Base-by-base conservation (phyloP, 1,140 invertebrate genomes). In the Armadillidium nasatum region DNA sequence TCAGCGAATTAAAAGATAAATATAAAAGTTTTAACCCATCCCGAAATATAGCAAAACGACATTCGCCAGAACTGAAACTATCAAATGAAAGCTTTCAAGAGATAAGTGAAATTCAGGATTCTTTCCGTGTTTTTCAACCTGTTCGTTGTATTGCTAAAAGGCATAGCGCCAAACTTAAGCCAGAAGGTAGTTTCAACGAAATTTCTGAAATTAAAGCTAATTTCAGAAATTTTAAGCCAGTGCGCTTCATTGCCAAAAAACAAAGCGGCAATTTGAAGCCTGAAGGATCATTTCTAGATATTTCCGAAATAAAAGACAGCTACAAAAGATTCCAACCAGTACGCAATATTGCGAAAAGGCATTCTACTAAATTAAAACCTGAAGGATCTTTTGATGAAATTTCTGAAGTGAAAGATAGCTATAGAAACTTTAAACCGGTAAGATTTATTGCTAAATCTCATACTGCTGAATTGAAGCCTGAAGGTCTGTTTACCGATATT, bases 11-110 rank as follows among this genome's bases (percentile, higher is more conserved):
- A 22, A 45, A 46, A 13, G 72, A 54, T 13, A 73, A 54, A 0
- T 73, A 15, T 46, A 73, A 46, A 44, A 13, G 0, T 2, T 54
- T 54, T 73, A 54, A 73, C 4, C 44, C 54, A 7, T 23, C 9
- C 11, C 0, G 72, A 44, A n/a, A 46, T 19, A 73, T 73, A 0
- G 72, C 72, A 7, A 73, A 73, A 54, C 33, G 72, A 23, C 78
- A 79, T 43, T 33, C 9, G 54, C 72, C 72, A 21, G 15, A 10
- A 7, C 50, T 79, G 23, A 77, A 76, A 21, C 2, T 33, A 33
- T 69, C 74, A 2, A 75, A 79, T n/a, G 78, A 75, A 10, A 21
- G 54, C 10, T 79, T 79, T 22, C 54, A 69, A 7, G 78, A 75
- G 43, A 75, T 72, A 6, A 72, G 75, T 2, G 78, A 79, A 44